phyloP scores from a whole-genome alignment of 2,888 invertebrate genomes.

The Bombylius major region DNA sequence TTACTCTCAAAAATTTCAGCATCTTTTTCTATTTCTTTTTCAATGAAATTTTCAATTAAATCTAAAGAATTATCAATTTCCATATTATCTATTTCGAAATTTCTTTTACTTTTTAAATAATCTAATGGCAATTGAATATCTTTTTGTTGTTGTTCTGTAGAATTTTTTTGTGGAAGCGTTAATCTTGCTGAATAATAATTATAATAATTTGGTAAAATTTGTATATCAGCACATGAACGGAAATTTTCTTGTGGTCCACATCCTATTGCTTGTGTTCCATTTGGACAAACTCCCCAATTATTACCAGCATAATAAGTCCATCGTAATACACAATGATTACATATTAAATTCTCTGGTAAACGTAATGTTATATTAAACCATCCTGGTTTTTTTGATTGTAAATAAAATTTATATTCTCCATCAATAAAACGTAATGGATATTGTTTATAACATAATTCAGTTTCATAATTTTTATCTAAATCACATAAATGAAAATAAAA shows the following conservation, averaged over 20 bases:
- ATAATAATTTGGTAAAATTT: background rate
- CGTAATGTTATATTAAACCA: conserved; percentile 23
- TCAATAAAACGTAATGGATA: conserved; percentile 29
- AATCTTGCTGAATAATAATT: background rate
- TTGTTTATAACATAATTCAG: conserved; percentile 40
- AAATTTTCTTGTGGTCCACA: conserved; percentile 39
- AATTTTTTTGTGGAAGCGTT: too few relatives aligned
- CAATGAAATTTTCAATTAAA: too few relatives aligned
- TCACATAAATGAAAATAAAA: conserved; percentile 41
- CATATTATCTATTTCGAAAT: too few relatives aligned
- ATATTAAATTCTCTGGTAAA: conserved; percentile 38
- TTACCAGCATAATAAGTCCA: conserved; percentile 43
- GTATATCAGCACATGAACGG: conserved; percentile 36
- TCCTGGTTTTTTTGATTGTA: conserved; percentile 19
- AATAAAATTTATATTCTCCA: conserved; percentile 21
- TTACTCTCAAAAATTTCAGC: too few relatives aligned
- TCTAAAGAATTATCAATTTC: too few relatives aligned
- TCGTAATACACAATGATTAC: conserved; percentile 42
- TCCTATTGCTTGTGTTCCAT: conserved; percentile 27
- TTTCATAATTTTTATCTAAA: conserved; percentile 36
- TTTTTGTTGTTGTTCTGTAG: too few relatives aligned
- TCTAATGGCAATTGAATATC: too few relatives aligned
- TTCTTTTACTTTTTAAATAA: too few relatives aligned
- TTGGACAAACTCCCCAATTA: conserved; percentile 33
- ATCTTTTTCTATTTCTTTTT: too few relatives aligned